These are phyloP conservation scores for Rhinolophus ferrumequinum DNA, from an alignment of 2,113 vertebrate genomes.

Conservation along the genomic window DNA sequence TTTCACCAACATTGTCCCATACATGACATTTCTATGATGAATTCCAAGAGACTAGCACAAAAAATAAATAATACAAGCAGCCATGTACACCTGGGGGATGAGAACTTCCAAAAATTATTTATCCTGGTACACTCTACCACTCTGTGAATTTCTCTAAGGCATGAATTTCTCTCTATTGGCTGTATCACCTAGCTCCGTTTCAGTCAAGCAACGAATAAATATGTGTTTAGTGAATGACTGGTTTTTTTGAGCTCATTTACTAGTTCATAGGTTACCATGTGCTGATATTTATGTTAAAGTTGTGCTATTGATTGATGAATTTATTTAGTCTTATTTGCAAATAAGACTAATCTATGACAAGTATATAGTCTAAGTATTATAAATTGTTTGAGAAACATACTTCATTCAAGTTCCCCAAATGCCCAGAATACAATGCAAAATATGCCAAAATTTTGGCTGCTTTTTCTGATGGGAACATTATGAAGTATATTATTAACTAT, in stretches of 20 bases:
- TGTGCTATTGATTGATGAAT: neutral
- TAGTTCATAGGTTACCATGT: neutral
- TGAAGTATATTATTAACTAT: neutral
- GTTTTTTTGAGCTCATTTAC: neutral
- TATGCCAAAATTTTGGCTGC: neutral
- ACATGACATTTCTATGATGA: constrained; percentile 39
- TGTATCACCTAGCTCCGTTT: neutral
- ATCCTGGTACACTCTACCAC: neutral
- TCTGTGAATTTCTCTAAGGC: neutral
- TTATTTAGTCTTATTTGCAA: neutral
- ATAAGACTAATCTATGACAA: neutral
- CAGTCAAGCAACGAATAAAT: neutral
- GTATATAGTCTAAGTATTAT: neutral
- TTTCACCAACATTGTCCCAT: neutral
- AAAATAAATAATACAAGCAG: constrained; percentile 38
- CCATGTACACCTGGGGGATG: neutral
- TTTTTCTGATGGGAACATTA: neutral
- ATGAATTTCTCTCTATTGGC: neutral
- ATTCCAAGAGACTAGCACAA: neutral
- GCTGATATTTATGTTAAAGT: neutral
- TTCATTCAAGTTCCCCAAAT: neutral
- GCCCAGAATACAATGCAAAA: neutral
- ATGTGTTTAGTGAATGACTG: neutral
- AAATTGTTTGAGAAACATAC: neutral
- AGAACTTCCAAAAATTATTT: constrained; percentile 13